Evolutionary conservation across 2,888 invertebrate genomes (phyloP).

Genomic region (Sinelater perroti): DNA sequence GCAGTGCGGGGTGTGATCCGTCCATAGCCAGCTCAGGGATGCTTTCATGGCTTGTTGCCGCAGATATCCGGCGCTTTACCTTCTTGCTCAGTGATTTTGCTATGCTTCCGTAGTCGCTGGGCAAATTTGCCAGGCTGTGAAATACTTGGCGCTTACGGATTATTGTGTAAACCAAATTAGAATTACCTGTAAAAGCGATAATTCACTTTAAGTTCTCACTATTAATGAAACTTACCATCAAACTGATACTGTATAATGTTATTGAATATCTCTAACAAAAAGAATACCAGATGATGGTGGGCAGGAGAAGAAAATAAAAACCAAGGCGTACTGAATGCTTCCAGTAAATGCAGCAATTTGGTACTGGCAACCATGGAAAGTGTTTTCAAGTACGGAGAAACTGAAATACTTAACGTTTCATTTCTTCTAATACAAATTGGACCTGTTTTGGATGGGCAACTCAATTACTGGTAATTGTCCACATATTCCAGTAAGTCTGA

Average conservation of each 20-base stretch:
- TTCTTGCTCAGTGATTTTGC: conserved; percentile 75
- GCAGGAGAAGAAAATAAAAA: conserved; percentile 96
- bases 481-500: no score
- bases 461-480: no score
- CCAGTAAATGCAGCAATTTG: conserved; percentile 94
- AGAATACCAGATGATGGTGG: conserved; percentile 98
- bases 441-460: no score
- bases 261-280: conserved; percentile 98
- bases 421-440: no score
- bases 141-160: conserved; percentile 98
- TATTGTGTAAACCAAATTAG: conserved; percentile 98
- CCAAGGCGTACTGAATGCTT: conserved; percentile 99
- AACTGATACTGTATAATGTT: conserved; percentile 99
- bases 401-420: no score
- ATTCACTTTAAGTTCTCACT: background rate
- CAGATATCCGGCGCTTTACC: conserved; percentile 57
- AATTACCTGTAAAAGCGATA: conserved; percentile 75
- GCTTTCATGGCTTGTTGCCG: conserved; percentile 63
- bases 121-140: conserved; percentile 96
- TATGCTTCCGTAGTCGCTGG: conserved; percentile 91
- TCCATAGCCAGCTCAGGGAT: conserved; percentile 79
- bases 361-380: conserved; percentile 99
- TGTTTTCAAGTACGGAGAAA: conserved; percentile 98
- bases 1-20: conserved; percentile 82
- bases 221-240: conserved; percentile 73